Percentiles rank a stretch among this genome's conserved stretches.
These are phyloP conservation scores for Protobothrops mucrosquamatus DNA, from an alignment of 2,113 vertebrate species.

Conservation along the genomic window DNA sequence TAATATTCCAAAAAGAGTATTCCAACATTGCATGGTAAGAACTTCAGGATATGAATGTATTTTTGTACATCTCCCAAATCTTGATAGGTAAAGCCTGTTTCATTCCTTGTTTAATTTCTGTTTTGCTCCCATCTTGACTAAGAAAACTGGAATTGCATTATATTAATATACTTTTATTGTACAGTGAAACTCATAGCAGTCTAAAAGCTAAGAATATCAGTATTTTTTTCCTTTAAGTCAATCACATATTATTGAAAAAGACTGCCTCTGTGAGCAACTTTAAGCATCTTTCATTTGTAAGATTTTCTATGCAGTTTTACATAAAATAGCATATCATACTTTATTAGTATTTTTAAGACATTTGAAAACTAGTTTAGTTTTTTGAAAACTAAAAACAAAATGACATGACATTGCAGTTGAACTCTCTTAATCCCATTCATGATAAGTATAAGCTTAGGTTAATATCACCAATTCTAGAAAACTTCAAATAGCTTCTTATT, in stretches of 20 bases:
- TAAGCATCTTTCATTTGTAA: background rate
- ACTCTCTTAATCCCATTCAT: background rate
- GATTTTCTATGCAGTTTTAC: background rate
- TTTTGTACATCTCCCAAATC: background rate
- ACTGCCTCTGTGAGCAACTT: background rate
- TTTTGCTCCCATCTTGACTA: background rate
- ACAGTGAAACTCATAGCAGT: background rate
- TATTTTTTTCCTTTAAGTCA: background rate
- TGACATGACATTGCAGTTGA: constrained; percentile 8
- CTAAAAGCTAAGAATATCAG: background rate
- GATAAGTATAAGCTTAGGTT: background rate
- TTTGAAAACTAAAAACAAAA: background rate
- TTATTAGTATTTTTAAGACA: background rate
- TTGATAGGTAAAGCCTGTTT: no score
- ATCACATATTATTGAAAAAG: background rate
- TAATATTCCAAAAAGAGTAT: background rate
- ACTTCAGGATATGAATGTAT: background rate
- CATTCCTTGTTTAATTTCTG: background rate
- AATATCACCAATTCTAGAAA: constrained; percentile 5
- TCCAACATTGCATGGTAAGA: background rate
- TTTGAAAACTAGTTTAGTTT: constrained; percentile 7
- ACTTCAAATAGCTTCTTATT: background rate
- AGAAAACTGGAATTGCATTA: background rate
- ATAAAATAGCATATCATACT: background rate
- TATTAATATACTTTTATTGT: background rate